A percentile compares a stretch with the other conserved stretches of the same genome.
These are phyloP conservation scores for Apostichopus japonicus DNA, from an alignment of 35 echinoderm and acorn worm genomes.

Conservation along the genomic window DNA sequence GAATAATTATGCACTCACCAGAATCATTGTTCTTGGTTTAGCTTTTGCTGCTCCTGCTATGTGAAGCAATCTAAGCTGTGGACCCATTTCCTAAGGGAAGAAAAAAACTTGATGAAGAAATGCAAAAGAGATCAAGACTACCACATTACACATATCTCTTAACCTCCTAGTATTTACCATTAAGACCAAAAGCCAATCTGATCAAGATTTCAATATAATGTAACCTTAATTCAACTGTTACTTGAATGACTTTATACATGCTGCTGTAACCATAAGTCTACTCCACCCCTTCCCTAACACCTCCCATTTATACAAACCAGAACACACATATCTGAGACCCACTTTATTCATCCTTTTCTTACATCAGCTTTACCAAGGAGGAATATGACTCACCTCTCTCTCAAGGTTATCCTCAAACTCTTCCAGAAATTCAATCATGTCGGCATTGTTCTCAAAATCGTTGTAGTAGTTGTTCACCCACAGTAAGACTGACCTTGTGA, in stretches of 20 bases:
- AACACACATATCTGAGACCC: background rate
- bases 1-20: constrained; percentile 69
- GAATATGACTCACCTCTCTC: constrained; percentile 70
- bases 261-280: background rate
- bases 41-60: constrained; percentile 99
- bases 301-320: no score
- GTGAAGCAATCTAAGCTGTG: constrained; percentile 85
- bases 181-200: no score
- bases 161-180: no score
- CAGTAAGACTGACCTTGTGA: constrained; percentile 88
- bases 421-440: constrained; percentile 98
- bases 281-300: no score
- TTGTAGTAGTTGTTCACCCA: constrained; percentile 99
- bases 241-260: no score
- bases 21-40: constrained; percentile 85
- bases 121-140: no score
- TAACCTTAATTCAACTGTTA: background rate
- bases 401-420: constrained; percentile 97
- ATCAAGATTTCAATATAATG: no score
- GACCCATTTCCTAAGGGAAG: constrained; percentile 81
- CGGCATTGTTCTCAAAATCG: constrained; percentile 94
- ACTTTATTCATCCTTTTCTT: background rate
- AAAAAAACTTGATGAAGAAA: background rate
- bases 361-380: background rate
- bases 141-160: no score